Percentiles rank a stretch among this genome's conserved stretches.
Evolutionary conservation across 2,797 vertebrate species (phyloP).

Genomic region (Ara ararauna): DNA sequence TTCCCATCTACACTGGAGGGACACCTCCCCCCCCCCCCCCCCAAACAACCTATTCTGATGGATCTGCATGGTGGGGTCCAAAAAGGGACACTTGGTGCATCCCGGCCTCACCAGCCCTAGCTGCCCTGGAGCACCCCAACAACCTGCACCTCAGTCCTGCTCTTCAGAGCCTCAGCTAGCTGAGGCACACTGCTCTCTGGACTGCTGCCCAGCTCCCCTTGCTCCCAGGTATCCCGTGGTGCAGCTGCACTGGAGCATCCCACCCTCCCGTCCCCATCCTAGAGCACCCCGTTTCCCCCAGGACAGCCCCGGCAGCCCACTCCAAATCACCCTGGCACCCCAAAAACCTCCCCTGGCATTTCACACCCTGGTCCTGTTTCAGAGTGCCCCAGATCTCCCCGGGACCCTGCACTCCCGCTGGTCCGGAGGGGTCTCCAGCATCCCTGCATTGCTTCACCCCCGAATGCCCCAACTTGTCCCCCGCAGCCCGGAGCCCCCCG

Average conservation of each 20-base stretch:
- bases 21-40: too few species aligned
- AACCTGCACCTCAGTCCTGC: not conserved
- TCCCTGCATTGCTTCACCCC: not conserved
- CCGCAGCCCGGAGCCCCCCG: accelerated
- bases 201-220: not conserved
- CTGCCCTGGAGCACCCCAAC: accelerated
- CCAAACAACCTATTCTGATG: not conserved
- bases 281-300: not conserved
- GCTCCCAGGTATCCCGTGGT: too few species aligned
- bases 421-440: not conserved
- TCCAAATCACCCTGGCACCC: not conserved
- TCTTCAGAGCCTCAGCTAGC: not conserved
- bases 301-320: not conserved
- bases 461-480: too few species aligned
- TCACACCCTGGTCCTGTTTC: not conserved
- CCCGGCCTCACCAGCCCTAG: not conserved
- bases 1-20: not conserved
- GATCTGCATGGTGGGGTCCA: not conserved
- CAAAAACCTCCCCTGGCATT: not conserved
- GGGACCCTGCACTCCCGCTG: too few species aligned
- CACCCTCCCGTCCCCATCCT: not conserved
- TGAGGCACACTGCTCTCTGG: not conserved
- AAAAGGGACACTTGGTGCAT: not conserved
- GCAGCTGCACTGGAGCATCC: not conserved
- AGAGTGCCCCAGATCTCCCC: accelerated